A percentile compares a stretch with the other conserved stretches of the same genome.
Conservation (phyloP, 2,113 vertebrate species). For the Sylvilagus bachmani region DNA sequence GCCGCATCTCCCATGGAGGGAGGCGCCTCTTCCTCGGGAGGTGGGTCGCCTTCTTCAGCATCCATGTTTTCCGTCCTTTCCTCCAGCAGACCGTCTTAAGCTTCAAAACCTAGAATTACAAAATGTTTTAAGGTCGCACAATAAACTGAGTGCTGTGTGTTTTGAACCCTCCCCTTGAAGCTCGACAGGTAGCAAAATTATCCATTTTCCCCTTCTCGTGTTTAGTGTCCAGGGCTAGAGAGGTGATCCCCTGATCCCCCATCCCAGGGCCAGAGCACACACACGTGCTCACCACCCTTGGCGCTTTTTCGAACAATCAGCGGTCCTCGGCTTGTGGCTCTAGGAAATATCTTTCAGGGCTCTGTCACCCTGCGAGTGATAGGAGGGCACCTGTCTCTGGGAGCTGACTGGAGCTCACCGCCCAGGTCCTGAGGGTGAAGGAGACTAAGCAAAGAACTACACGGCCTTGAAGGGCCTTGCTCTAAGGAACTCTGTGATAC, state of each 20-base stretch:
- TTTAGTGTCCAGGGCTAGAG: neutral
- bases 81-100: neutral
- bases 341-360: too few relatives aligned
- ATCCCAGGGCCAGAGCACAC: too few relatives aligned
- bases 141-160: neutral
- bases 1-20: neutral
- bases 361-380: neutral
- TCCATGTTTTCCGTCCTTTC: neutral
- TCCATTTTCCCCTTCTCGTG: neutral
- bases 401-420: neutral
- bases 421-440: neutral
- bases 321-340: too few relatives aligned
- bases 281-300: too few relatives aligned
- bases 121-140: neutral
- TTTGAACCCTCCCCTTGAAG: conserved; percentile 13
- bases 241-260: neutral
- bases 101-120: conserved; percentile 63
- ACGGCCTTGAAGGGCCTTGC: neutral
- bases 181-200: neutral
- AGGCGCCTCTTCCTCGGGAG: neutral
- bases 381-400: neutral
- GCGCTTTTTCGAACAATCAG: neutral
- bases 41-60: fast-evolving
- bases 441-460: neutral
- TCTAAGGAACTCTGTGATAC: neutral